Evolutionary conservation across 1,140 invertebrate species (phyloP).

Genomic region (Drosophila navojoa): DNA sequence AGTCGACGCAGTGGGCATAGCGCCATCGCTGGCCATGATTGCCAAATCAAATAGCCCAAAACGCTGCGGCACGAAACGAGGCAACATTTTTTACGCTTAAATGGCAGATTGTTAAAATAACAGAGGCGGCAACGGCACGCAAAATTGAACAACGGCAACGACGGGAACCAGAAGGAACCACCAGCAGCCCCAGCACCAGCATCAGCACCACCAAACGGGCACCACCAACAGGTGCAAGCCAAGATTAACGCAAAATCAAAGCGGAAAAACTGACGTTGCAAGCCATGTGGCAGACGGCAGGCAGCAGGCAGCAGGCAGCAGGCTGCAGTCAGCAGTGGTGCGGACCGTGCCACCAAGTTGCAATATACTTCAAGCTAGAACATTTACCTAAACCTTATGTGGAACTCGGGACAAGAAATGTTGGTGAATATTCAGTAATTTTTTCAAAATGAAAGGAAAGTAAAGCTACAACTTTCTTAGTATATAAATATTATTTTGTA

Average conservation of each 20-base stretch:
- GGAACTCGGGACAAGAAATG: not conserved
- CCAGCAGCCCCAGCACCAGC: constrained; percentile 21
- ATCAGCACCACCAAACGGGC: constrained; percentile 13
- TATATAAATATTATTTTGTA: too few relatives aligned
- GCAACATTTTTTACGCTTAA: constrained; percentile 83
- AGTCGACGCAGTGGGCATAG: constrained; percentile 58
- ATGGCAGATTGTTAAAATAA: constrained; percentile 83
- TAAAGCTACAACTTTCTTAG: too few relatives aligned
- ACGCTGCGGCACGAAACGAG: constrained; percentile 80
- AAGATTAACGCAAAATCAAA: constrained; percentile 81
- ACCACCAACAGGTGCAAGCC: constrained; percentile 72
- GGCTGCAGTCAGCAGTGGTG: constrained; percentile 2
- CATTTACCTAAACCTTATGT: constrained; percentile 35
- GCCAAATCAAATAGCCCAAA: constrained; percentile 81
- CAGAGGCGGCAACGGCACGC: constrained; percentile 81
- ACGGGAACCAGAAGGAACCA: constrained; percentile 54
- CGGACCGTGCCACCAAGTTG: constrained; percentile 2
- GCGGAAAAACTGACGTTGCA: constrained; percentile 65
- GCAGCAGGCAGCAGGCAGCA: constrained; percentile 12
- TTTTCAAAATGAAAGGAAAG: too few relatives aligned
- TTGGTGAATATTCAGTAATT: not conserved
- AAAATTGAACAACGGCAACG: constrained; percentile 81
- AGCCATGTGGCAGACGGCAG: constrained; percentile 28
- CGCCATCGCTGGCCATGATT: constrained; percentile 68
- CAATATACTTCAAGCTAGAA: constrained; percentile 31